A percentile compares a stretch with the other conserved stretches of the same genome.
These are phyloP conservation scores for Leguminivora glycinivorella DNA, from an alignment of 1,140 invertebrate genomes.

Conservation along the genomic window DNA sequence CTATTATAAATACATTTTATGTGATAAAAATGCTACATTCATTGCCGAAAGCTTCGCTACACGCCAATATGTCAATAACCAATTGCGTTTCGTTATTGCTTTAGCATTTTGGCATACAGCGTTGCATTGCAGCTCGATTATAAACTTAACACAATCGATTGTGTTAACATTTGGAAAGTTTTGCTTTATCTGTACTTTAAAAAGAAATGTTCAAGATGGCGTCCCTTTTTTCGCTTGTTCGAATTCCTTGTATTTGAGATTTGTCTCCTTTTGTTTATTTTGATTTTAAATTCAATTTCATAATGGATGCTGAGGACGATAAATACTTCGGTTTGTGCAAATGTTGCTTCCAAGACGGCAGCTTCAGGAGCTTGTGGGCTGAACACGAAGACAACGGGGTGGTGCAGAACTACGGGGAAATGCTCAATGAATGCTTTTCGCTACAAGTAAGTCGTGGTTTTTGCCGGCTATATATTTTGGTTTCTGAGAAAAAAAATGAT, in stretches of 20 bases:
- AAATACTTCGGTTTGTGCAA: constrained; percentile 43
- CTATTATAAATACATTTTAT: constrained; percentile 14
- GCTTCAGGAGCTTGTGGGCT: constrained; percentile 49
- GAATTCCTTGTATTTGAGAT: constrained; percentile 29
- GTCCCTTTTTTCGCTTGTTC: constrained; percentile 11
- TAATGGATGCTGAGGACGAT: background rate
- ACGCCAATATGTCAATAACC: constrained; percentile 26
- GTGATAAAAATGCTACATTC: constrained; percentile 9
- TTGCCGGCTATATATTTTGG: constrained; percentile 13
- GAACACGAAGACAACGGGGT: constrained; percentile 40
- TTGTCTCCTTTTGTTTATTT: constrained; percentile 16
- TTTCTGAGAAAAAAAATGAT: background rate
- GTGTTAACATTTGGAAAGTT: background rate
- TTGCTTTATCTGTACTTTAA: background rate
- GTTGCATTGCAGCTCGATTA: background rate
- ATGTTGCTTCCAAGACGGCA: constrained; percentile 49
- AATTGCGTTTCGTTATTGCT: constrained; percentile 22
- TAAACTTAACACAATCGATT: background rate
- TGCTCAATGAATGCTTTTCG: constrained; percentile 50
- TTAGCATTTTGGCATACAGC: background rate
- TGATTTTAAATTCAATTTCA: constrained; percentile 28
- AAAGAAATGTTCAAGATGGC: constrained; percentile 2
- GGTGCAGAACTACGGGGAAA: constrained; percentile 46
- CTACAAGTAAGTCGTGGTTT: constrained; percentile 44
- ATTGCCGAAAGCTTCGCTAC: constrained; percentile 16